Base-by-base conservation (phyloP, 2,888 invertebrate species). In the Eulithis prunata region DNA sequence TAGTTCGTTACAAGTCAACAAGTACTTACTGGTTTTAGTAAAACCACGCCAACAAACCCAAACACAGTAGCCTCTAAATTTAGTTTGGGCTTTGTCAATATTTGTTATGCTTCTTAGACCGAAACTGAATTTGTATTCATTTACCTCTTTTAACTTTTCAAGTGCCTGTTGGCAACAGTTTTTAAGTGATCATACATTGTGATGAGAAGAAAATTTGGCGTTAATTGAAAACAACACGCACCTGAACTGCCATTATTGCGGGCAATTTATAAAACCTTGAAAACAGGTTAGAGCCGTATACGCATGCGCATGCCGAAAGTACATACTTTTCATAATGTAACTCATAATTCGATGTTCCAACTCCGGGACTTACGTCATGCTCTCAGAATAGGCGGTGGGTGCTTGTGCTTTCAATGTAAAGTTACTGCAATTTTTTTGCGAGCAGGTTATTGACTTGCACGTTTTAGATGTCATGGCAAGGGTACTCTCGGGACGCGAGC, bases 391-490 rank as follows among this genome's bases (percentile, higher is more conserved):
- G 86, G 81, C 77, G 79, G 77, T 78, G 84, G 77, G 77, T 74
- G 77, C 84, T 86, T 87, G 77, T 74, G 77, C 84, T 86, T 87
- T 89, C 87, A 86, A 86, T 89, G 86, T 83, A 78, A 81, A 87
- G 82, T 87, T 87, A 87, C 86, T 89, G 86, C 87, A 81, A 79
- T 80, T 87, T 91, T 90, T 90, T 89, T 87, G 84, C 83, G 73
- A 75, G 74, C 83, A 80, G 91, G 91, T 91, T 90, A 86, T 90
- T 90, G 92, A 90, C 92, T 87, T 82, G 77, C 66, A 67, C 75
- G 57, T 78, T 86, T 88, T 89, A 83, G 88, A 92, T 89, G 92
- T 93, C 93, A 89, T 70, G 86, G 81, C 89, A 91, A 93, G 92
- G 93, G 87, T 89, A 87, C 69, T 64, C 62, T 64, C 62, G 69